Evolutionary conservation across 2,888 invertebrate species (phyloP).

Genomic region (Lycaena phlaeas): DNA sequence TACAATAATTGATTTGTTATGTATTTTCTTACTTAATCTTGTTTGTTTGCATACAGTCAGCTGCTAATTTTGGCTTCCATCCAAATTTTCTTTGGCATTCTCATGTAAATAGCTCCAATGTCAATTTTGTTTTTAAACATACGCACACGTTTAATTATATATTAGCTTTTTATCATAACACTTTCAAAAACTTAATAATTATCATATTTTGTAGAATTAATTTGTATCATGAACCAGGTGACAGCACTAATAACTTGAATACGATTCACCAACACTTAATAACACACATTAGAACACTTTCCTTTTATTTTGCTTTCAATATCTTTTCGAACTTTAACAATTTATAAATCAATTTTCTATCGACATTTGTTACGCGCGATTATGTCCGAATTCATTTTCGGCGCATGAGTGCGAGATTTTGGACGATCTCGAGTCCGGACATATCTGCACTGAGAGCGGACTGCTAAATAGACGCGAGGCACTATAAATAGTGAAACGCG

Average conservation of each 20-base stretch:
- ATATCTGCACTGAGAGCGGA: conserved; percentile 66
- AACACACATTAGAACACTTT: too few species aligned
- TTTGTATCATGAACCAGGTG: background rate
- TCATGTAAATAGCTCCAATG: conserved; percentile 65
- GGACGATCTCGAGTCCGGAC: conserved; percentile 62
- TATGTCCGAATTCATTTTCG: conserved; percentile 26
- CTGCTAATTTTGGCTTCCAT: conserved; percentile 55
- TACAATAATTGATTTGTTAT: conserved; percentile 25
- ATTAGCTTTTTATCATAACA: background rate
- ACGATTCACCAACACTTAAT: background rate
- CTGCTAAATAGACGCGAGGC: conserved; percentile 59
- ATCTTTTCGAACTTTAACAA: too few species aligned
- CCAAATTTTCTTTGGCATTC: conserved; percentile 55
- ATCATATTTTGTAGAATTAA: background rate
- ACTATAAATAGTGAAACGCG: conserved; percentile 70
- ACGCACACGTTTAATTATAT: conserved; percentile 24
- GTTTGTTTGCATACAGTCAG: conserved; percentile 69
- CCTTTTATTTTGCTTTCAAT: too few species aligned
- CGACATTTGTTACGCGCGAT: too few species aligned
- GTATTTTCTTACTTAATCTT: conserved; percentile 33
- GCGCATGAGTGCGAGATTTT: conserved; percentile 41
- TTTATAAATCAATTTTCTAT: too few species aligned
- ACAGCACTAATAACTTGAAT: background rate
- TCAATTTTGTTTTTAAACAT: conserved; percentile 63
- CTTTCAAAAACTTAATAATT: background rate